phyloP scores from a whole-genome alignment of 2,797 vertebrate species.

The Sebastes trivittatus region DNA sequence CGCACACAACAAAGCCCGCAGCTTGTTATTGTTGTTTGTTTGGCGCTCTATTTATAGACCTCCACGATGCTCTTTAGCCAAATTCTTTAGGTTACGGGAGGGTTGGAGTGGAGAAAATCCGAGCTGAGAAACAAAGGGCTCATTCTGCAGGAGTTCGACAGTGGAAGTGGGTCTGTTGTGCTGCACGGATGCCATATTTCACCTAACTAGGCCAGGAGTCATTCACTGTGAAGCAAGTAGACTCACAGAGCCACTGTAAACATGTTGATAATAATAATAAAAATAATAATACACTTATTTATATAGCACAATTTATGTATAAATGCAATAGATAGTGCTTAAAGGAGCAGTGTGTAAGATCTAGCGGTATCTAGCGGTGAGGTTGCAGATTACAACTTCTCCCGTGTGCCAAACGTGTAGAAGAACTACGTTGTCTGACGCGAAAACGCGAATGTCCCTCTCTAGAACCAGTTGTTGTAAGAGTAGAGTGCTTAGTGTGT shows the following conservation, averaged over 20 bases:
- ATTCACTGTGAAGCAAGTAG: constrained; percentile 21
- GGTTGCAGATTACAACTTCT: too few species aligned
- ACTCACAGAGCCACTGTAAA: constrained; percentile 10
- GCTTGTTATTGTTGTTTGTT: constrained; percentile 73
- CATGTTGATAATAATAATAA: background rate
- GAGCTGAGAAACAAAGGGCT: constrained; percentile 68
- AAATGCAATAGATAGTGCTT: background rate
- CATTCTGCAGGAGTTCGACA: constrained; percentile 68
- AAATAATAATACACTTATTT: background rate
- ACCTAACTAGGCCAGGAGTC: constrained; percentile 38
- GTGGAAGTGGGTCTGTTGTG: constrained; percentile 59
- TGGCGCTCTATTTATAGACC: constrained; percentile 74
- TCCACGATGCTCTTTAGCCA: constrained; percentile 61
- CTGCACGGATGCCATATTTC: constrained; percentile 48
- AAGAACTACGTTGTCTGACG: too few species aligned
- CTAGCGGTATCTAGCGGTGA: too few species aligned
- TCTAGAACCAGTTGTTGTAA: too few species aligned
- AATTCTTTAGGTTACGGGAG: constrained; percentile 71
- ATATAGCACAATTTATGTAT: background rate
- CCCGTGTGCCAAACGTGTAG: too few species aligned
- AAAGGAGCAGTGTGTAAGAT: too few species aligned
- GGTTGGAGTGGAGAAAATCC: constrained; percentile 64
- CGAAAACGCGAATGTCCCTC: too few species aligned
- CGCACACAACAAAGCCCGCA: constrained; percentile 52
- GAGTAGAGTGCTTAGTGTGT: too few species aligned